A percentile compares a stretch with the other conserved stretches of the same genome.
Evolutionary conservation across 2,888 invertebrate species (phyloP).

Genomic region (Sinopyrophorus schimmeli): DNA sequence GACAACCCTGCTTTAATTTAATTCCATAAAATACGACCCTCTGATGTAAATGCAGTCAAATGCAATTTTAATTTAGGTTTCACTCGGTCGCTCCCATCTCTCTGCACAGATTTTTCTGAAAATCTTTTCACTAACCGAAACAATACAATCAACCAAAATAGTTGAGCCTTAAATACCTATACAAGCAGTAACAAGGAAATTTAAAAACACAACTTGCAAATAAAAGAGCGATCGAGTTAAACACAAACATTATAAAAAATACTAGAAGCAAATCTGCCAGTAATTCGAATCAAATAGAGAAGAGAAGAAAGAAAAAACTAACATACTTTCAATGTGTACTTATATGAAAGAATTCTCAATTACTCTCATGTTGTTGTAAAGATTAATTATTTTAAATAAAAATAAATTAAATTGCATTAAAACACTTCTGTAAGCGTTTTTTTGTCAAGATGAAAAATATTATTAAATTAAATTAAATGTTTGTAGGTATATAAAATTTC

Average conservation of each 20-base stretch:
- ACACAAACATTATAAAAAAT: constrained; percentile 39
- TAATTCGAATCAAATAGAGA: constrained; percentile 4
- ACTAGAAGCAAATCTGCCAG: constrained; percentile 15
- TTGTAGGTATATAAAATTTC: no score
- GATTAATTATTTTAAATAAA: no score
- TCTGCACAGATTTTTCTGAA: constrained; percentile 39
- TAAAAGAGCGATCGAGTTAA: constrained; percentile 51
- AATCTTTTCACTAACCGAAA: constrained; percentile 7
- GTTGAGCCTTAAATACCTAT: constrained; percentile 30
- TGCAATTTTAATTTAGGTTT: constrained; percentile 43
- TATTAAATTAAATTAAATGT: no score
- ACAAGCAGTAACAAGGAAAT: constrained; percentile 36
- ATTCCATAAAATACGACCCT: no score
- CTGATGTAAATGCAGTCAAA: constrained; percentile 11
- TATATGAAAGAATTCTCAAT: no score
- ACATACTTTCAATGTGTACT: no score
- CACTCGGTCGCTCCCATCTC: constrained; percentile 54
- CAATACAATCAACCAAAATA: constrained; percentile 14
- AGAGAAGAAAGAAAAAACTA: constrained; percentile 4
- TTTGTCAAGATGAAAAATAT: no score
- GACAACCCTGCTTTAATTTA: no score
- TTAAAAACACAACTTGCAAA: constrained; percentile 37
- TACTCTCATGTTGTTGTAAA: no score
- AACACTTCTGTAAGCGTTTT: no score
- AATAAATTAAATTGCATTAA: no score